Percentiles rank a stretch among this genome's conserved stretches.
These are phyloP conservation scores for Ochlodes sylvanus DNA, from an alignment of 2,888 invertebrate species.

Conservation along the genomic window DNA sequence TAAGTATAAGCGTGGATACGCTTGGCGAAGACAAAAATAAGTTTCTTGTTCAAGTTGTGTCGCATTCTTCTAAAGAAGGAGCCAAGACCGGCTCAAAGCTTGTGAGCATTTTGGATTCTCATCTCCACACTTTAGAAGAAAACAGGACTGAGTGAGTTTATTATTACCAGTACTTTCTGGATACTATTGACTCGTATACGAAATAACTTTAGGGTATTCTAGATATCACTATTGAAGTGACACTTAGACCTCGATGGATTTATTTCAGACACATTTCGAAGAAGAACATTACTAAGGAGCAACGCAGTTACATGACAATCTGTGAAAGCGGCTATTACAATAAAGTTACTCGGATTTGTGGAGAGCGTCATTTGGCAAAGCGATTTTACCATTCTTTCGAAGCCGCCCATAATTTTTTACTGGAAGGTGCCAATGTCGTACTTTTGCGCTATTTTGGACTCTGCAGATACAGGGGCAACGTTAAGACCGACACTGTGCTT, in stretches of 20 bases:
- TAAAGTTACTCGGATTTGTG: conserved; percentile 78
- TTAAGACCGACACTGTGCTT: conserved; percentile 83
- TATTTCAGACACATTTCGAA: conserved; percentile 72
- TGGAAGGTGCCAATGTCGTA: conserved; percentile 87
- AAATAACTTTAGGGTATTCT: too few relatives aligned
- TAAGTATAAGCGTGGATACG: conserved; percentile 74
- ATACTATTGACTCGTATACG: too few relatives aligned
- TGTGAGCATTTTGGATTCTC: conserved; percentile 84
- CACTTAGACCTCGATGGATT: not conserved
- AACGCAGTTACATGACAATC: conserved; percentile 81
- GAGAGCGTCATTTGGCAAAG: conserved; percentile 70
- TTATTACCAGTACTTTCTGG: not conserved
- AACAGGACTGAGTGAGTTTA: conserved; percentile 82
- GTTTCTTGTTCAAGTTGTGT: conserved; percentile 86
- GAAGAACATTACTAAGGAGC: conserved; percentile 74
- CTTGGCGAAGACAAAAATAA: conserved; percentile 78
- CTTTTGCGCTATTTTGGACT: conserved; percentile 86
- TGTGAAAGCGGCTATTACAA: conserved; percentile 84
- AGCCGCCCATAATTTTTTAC: conserved; percentile 78
- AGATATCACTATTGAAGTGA: too few relatives aligned
- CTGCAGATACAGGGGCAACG: conserved; percentile 77
- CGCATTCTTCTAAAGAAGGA: conserved; percentile 84
- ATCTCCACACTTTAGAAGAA: conserved; percentile 88
- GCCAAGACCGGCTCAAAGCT: conserved; percentile 85
- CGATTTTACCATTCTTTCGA: conserved; percentile 80